These are phyloP conservation scores for Tyria jacobaeae DNA, from an alignment of 2,888 invertebrate genomes.

Conservation along the genomic window DNA sequence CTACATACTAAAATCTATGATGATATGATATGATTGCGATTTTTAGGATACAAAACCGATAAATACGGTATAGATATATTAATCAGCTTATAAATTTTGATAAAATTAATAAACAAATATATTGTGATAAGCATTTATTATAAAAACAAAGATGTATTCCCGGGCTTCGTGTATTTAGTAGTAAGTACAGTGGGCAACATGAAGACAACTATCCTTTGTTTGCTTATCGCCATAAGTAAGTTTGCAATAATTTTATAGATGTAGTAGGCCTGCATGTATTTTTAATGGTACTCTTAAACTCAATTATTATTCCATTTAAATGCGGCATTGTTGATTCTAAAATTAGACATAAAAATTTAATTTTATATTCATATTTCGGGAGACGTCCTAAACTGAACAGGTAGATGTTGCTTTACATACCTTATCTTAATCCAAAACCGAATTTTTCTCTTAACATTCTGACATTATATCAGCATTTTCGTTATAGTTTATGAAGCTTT, in stretches of 20 bases:
- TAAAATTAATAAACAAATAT: neutral
- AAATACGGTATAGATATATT: neutral
- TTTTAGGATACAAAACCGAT: too few relatives aligned
- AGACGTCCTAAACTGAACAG: too few relatives aligned
- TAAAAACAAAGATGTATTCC: constrained; percentile 1
- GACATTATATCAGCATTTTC: too few relatives aligned
- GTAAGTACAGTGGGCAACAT: constrained; percentile 9
- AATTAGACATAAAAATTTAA: too few relatives aligned
- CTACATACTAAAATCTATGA: too few relatives aligned
- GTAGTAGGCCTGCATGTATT: neutral
- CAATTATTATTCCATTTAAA: too few relatives aligned
- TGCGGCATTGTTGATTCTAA: neutral
- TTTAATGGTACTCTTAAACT: neutral
- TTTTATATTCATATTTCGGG: too few relatives aligned
- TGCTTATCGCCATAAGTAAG: constrained; percentile 19
- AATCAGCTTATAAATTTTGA: neutral
- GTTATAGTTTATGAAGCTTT: too few relatives aligned
- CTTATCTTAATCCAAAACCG: too few relatives aligned
- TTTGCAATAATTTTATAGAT: constrained; percentile 1
- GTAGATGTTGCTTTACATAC: too few relatives aligned
- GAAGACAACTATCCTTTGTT: constrained; percentile 20
- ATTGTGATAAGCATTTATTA: neutral
- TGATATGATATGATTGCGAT: too few relatives aligned
- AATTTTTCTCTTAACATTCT: too few relatives aligned
- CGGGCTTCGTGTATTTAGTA: neutral